Evolutionary conservation across 1,140 invertebrate genomes (phyloP).

Genomic region (Musca vetustissima): DNA sequence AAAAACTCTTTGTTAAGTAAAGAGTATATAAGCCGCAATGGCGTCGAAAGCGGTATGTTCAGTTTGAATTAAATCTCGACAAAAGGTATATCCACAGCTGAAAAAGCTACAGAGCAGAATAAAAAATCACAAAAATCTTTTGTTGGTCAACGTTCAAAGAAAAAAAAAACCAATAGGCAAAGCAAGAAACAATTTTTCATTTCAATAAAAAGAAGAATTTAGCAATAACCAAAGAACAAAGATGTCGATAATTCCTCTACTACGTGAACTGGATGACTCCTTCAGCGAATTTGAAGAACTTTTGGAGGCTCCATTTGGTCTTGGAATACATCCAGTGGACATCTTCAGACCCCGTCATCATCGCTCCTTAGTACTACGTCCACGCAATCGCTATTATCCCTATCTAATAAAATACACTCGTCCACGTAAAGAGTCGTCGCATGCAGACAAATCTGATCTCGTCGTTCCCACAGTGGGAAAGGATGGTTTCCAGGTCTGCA

Average conservation of each 20-base stretch:
- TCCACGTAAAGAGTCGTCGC: background rate
- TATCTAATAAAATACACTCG: background rate
- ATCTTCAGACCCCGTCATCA: conserved; percentile 38
- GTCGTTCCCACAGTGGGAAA: conserved; percentile 55
- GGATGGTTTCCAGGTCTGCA: conserved; percentile 67
- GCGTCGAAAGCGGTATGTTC: background rate
- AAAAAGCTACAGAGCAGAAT: too few species aligned
- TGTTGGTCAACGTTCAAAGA: too few species aligned
- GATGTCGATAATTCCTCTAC: conserved; percentile 48
- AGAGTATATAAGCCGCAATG: background rate
- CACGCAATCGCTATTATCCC: background rate
- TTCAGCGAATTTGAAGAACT: conserved; percentile 32
- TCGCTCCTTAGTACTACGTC: conserved; percentile 12
- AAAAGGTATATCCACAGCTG: too few species aligned
- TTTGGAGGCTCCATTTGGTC: conserved; percentile 49
- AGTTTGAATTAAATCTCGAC: background rate
- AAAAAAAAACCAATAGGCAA: too few species aligned
- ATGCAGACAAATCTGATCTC: conserved; percentile 16
- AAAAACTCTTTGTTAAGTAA: background rate
- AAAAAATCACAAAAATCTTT: too few species aligned
- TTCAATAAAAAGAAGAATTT: background rate
- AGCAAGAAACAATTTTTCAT: background rate
- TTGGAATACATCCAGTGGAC: conserved; percentile 50
- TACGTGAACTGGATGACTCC: conserved; percentile 42
- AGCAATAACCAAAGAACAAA: conserved; percentile 28